Evolutionary conservation across 2,888 invertebrate species (phyloP).

Genomic region (Campopleginae sp.): DNA sequence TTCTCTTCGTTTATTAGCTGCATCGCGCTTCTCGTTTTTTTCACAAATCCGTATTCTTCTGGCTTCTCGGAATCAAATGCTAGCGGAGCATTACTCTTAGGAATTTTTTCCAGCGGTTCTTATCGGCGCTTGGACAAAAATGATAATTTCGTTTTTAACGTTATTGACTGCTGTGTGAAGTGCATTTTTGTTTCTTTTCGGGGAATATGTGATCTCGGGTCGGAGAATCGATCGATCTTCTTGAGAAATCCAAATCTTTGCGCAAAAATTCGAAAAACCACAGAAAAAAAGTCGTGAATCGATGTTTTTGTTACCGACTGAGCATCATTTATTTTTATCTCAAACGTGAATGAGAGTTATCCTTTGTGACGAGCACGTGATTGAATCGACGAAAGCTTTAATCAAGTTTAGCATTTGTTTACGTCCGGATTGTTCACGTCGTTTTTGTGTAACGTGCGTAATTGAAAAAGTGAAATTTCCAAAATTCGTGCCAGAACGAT

Average conservation of each 20-base stretch:
- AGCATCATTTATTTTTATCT: slow-evolving; percentile 4
- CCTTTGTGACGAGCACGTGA: slow-evolving; percentile 15
- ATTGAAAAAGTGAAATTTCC: background rate
- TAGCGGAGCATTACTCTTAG: background rate
- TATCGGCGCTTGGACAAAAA: background rate
- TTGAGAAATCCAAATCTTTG: background rate
- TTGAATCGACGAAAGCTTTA: background rate
- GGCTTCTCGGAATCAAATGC: background rate
- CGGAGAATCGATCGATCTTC: background rate
- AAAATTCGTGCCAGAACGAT: background rate
- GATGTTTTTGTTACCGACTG: slow-evolving; percentile 2
- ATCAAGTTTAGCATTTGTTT: background rate
- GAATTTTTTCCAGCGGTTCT: background rate
- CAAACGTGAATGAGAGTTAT: background rate
- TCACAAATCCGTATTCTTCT: background rate
- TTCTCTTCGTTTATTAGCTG: background rate
- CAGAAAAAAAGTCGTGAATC: background rate
- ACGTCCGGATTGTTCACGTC: background rate
- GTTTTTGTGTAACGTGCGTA: background rate
- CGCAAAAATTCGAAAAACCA: background rate
- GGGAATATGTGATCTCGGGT: background rate
- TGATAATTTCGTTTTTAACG: background rate
- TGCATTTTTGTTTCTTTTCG: background rate
- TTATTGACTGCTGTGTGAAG: background rate
- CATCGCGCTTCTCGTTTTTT: background rate